A percentile compares a stretch with the other conserved stretches of the same genome.
phyloP scores from a whole-genome alignment of 2,797 vertebrate genomes.

The Leptatherina wallacei region DNA sequence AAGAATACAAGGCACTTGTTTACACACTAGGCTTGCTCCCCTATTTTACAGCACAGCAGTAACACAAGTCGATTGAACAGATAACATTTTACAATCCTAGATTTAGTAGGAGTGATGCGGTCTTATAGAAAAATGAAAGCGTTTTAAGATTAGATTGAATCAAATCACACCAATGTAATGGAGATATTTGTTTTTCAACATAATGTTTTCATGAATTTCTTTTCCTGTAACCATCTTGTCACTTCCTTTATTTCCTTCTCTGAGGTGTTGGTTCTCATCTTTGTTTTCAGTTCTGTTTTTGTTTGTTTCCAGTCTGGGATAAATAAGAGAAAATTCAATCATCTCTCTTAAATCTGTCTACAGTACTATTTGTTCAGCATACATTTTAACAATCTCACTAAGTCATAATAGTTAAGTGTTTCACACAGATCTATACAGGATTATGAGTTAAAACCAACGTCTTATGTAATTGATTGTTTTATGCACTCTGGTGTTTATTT shows the following conservation, averaged over 20 bases:
- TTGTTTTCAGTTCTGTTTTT: background rate
- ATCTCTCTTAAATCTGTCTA: background rate
- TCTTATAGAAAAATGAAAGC: background rate
- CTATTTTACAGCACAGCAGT: background rate
- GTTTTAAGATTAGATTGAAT: background rate
- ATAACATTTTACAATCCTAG: background rate
- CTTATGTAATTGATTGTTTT: slow-evolving; percentile 47
- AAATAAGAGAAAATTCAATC: background rate
- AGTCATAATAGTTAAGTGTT: background rate
- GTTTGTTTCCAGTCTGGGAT: background rate
- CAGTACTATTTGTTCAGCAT: background rate
- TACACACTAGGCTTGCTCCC: background rate
- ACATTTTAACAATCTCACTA: background rate
- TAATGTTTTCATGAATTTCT: background rate
- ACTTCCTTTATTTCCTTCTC: background rate
- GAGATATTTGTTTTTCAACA: background rate
- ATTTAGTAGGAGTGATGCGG: slow-evolving; percentile 3
- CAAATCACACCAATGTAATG: too few relatives aligned
- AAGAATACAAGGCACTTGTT: slow-evolving; percentile 9
- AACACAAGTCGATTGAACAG: background rate
- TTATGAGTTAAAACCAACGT: slow-evolving; percentile 20
- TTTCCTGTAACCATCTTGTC: background rate
- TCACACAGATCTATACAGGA: slow-evolving; percentile 2
- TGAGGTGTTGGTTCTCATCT: background rate
- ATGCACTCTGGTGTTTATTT: slow-evolving; percentile 7